A percentile compares a stretch with the other conserved stretches of the same genome.
phyloP scores from a whole-genome alignment of 2,888 invertebrate genomes.

The Pseudeuparius sepicola region DNA sequence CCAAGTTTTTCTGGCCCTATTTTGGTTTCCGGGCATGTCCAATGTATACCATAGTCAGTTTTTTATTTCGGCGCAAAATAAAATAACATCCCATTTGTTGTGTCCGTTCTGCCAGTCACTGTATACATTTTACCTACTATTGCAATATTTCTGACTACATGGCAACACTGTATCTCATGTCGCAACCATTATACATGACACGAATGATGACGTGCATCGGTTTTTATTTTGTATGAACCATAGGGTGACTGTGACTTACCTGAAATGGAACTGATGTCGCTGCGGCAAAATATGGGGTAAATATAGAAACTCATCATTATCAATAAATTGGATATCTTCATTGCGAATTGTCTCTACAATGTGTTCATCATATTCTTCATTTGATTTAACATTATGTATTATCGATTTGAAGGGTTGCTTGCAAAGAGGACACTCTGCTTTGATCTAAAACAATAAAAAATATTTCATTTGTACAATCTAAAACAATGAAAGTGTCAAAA shows the following conservation, averaged over 20 bases:
- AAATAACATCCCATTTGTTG: too few relatives aligned
- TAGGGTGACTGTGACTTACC: constrained; percentile 27
- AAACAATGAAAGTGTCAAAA: too few relatives aligned
- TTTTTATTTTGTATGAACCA: not conserved
- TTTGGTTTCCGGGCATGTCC: too few relatives aligned
- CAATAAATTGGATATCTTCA: constrained; percentile 28
- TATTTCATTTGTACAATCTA: constrained; percentile 2
- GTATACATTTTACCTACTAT: too few relatives aligned
- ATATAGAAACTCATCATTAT: constrained; percentile 30
- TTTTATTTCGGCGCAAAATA: too few relatives aligned
- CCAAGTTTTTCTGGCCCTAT: too few relatives aligned
- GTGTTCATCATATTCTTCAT: constrained; percentile 82
- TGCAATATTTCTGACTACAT: too few relatives aligned
- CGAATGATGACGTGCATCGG: not conserved
- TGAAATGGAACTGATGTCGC: constrained; percentile 37
- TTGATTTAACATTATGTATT: constrained; percentile 83
- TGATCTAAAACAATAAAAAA: constrained; percentile 53
- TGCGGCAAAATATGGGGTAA: constrained; percentile 27
- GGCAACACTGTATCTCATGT: too few relatives aligned
- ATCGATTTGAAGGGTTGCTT: constrained; percentile 87
- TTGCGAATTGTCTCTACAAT: constrained; percentile 36
- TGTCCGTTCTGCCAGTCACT: too few relatives aligned
- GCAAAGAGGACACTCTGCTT: constrained; percentile 89
- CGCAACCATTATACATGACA: not conserved
- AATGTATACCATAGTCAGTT: too few relatives aligned